These are phyloP conservation scores for Ectemnius lituratus DNA, from an alignment of 2,888 invertebrate genomes.

Conservation along the genomic window DNA sequence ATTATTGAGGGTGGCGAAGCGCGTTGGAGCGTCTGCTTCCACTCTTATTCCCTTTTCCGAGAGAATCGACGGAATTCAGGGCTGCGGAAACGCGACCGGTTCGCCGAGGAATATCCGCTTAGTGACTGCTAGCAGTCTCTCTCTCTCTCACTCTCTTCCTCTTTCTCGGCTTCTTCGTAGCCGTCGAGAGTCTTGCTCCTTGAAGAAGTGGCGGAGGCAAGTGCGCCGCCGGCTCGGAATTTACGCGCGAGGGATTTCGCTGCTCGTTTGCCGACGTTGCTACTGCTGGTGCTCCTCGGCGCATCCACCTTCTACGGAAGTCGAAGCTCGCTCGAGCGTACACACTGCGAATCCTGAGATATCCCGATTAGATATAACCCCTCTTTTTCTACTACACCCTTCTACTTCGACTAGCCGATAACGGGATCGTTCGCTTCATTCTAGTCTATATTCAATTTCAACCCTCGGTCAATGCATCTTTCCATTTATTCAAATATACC, in stretches of 20 bases:
- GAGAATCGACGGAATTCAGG: constrained; percentile 45
- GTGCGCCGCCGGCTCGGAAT: constrained; percentile 41
- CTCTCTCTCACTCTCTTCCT: too few species aligned
- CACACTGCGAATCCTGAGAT: constrained; percentile 40
- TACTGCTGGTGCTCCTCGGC: not conserved
- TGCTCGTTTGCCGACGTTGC: constrained; percentile 50
- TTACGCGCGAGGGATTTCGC: constrained; percentile 61
- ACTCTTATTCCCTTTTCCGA: constrained; percentile 3
- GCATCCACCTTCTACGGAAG: constrained; percentile 40
- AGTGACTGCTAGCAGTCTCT: not conserved
- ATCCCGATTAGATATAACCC: constrained; percentile 52
- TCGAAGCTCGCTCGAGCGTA: constrained; percentile 51
- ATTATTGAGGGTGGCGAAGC: not conserved
- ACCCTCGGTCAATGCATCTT: too few species aligned
- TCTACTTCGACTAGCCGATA: too few species aligned
- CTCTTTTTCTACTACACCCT: too few species aligned
- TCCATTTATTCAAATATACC: too few species aligned
- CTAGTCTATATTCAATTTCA: too few species aligned
- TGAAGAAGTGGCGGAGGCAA: constrained; percentile 6
- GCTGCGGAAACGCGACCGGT: constrained; percentile 34
- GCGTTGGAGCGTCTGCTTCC: not conserved
- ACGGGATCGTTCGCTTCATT: too few species aligned
- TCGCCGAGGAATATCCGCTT: constrained; percentile 47
- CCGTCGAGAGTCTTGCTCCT: not conserved
- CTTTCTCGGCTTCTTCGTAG: too few species aligned